Percentiles rank a stretch among this genome's conserved stretches.
Conservation (phyloP, 2,888 invertebrate species). For the Gymnoscelis rufifasciata region DNA sequence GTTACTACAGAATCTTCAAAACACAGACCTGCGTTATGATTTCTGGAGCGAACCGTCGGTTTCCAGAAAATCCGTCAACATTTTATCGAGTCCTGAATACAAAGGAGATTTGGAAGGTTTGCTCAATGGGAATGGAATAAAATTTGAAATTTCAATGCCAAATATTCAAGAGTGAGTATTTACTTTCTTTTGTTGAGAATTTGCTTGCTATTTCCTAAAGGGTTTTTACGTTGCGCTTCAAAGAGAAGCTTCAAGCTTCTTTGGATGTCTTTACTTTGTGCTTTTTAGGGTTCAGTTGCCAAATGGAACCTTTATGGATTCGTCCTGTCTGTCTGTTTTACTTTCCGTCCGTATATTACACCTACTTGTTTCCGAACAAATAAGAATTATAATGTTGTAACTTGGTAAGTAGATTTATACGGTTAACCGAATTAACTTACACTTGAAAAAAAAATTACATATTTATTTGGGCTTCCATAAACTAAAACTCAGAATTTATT, state of each 20-base stretch:
- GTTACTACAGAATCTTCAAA: conserved; percentile 60
- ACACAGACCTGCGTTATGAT: conserved; percentile 50
- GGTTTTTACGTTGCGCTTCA: background rate
- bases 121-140: conserved; percentile 46
- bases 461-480: too few relatives aligned
- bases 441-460: too few relatives aligned
- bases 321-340: too few relatives aligned
- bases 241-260: background rate
- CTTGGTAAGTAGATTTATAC: too few relatives aligned
- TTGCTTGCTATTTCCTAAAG: conserved; percentile 1
- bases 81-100: conserved; percentile 54
- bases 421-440: too few relatives aligned
- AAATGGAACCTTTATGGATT: too few relatives aligned
- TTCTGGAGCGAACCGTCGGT: conserved; percentile 53
- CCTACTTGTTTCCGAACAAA: too few relatives aligned
- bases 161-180: conserved; percentile 68
- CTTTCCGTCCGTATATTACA: too few relatives aligned
- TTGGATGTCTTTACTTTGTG: background rate
- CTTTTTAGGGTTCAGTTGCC: too few relatives aligned
- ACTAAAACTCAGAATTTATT: too few relatives aligned
- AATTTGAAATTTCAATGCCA: conserved; percentile 50
- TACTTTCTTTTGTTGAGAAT: conserved; percentile 8
- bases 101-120: conserved; percentile 43
- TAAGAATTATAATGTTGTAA: too few relatives aligned
- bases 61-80: conserved; percentile 43